Evolutionary conservation across 2,888 invertebrate species (phyloP).

Genomic region (Temnothorax unifasciatus): DNA sequence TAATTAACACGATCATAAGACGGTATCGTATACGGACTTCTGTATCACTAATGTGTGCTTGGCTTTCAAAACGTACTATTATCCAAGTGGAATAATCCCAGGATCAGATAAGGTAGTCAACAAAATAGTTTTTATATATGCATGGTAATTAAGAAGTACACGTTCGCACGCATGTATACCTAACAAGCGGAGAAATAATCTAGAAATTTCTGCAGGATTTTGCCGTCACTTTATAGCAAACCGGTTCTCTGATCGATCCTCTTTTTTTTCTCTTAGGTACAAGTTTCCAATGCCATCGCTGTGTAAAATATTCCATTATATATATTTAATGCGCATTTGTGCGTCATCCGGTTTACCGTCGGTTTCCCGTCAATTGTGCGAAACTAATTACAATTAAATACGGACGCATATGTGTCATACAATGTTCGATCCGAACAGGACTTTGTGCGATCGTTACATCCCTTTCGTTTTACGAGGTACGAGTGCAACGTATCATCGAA

Average conservation of each 20-base stretch:
- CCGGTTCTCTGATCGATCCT: constrained; percentile 48
- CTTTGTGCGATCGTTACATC: background rate
- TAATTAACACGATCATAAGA: background rate
- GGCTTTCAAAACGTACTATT: background rate
- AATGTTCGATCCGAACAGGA: background rate
- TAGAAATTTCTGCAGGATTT: constrained; percentile 51
- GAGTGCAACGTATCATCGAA: background rate
- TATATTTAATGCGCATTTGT: background rate
- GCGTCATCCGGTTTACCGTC: background rate
- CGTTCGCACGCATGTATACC: background rate
- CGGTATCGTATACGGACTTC: background rate
- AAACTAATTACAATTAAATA: background rate
- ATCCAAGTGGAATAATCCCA: background rate
- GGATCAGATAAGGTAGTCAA: background rate
- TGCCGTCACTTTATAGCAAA: background rate
- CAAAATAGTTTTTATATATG: background rate
- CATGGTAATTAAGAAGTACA: background rate
- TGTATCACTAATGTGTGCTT: background rate
- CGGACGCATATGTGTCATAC: background rate
- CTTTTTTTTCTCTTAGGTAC: constrained; percentile 23
- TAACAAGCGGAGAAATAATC: background rate
- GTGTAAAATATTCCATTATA: constrained; percentile 3
- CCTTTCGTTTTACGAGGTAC: background rate
- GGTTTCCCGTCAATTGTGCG: background rate
- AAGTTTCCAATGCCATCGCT: constrained; percentile 46